A percentile compares a stretch with the other conserved stretches of the same genome.
Conservation (phyloP, 2,888 invertebrate species). For the Diloba caeruleocephala region DNA sequence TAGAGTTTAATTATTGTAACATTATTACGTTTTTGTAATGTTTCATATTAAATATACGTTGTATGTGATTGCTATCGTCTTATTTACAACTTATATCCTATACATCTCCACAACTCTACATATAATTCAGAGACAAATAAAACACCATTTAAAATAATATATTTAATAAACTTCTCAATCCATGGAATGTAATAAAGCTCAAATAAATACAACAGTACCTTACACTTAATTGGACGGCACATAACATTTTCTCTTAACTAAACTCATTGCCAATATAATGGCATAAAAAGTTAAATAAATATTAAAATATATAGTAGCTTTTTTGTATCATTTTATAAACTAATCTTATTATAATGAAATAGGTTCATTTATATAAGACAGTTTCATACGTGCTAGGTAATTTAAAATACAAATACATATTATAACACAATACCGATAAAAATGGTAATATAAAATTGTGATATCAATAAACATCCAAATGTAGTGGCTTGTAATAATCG, state of each 20-base stretch:
- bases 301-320: background rate
- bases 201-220: conserved; percentile 7
- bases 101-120: background rate
- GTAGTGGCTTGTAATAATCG: conserved; percentile 20
- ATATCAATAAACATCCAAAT: conserved; percentile 3
- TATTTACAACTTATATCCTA: conserved; percentile 15
- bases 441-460: conserved; percentile 11
- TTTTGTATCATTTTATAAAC: too few relatives aligned
- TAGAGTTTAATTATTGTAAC: conserved; percentile 44
- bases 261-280: background rate
- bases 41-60: conserved; percentile 60
- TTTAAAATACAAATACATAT: conserved; percentile 8
- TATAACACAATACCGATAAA: conserved; percentile 5
- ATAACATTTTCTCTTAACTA: conserved; percentile 9
- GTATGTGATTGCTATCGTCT: conserved; percentile 47
- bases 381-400: conserved; percentile 8
- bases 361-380: background rate
- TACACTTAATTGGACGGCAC: conserved; percentile 43
- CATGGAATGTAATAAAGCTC: conserved; percentile 5
- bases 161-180: conserved; percentile 10
- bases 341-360: background rate
- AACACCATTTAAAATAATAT: background rate
- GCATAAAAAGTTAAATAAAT: background rate
- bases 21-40: conserved; percentile 53
- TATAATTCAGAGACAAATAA: too few relatives aligned